These are phyloP conservation scores for Phyllotreta striolata DNA, from an alignment of 2,888 invertebrate species.

Conservation along the genomic window DNA sequence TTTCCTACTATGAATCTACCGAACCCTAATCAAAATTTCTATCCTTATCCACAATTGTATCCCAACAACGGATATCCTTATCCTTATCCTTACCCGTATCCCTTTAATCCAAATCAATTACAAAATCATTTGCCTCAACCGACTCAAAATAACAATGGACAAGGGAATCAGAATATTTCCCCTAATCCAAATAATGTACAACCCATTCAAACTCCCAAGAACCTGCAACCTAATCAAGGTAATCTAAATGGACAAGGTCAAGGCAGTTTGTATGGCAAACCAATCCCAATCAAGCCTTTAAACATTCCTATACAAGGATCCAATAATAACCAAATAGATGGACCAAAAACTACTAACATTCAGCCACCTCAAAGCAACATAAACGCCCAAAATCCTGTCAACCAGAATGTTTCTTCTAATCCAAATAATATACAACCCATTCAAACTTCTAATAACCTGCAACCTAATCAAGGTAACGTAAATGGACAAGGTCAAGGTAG, in stretches of 20 bases:
- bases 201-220: not conserved
- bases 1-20: not conserved
- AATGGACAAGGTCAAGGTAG: not conserved
- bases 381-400: not conserved
- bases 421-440: not conserved
- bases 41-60: not conserved
- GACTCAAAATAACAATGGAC: not conserved
- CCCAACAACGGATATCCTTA: too few species aligned
- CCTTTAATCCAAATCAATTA: not conserved
- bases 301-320: conserved; percentile 6
- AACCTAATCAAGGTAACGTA: not conserved
- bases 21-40: not conserved
- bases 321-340: not conserved
- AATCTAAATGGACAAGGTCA: not conserved
- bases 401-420: not conserved
- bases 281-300: conserved; percentile 13
- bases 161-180: not conserved
- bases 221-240: not conserved
- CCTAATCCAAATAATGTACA: not conserved
- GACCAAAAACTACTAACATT: not conserved
- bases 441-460: not conserved
- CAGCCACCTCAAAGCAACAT: not conserved
- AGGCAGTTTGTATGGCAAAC: too few species aligned
- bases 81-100: too few species aligned
- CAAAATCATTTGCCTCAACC: not conserved